Evolutionary conservation across 2,888 invertebrate genomes (phyloP).

Genomic region (Gryllus longicercus): DNA sequence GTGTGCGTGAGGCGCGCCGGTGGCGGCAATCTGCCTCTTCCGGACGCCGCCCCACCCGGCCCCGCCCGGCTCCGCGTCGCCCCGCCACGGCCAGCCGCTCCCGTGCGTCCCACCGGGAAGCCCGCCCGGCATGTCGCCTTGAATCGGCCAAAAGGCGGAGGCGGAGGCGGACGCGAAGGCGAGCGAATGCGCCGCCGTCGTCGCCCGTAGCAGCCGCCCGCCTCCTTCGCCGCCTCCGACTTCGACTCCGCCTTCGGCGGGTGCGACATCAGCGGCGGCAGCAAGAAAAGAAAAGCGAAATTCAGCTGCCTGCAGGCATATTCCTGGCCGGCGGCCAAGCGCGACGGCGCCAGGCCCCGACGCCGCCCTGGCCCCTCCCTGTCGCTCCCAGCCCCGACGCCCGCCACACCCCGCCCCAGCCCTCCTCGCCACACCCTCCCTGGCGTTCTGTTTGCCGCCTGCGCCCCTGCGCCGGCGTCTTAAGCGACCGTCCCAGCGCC

Average conservation of each 20-base stretch:
- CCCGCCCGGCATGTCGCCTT: too few relatives aligned
- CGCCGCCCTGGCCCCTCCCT: background rate
- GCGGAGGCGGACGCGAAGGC: too few relatives aligned
- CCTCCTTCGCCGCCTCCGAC: background rate
- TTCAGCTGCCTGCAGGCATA: constrained; percentile 8
- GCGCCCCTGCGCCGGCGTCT: background rate
- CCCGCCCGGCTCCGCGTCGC: too few relatives aligned
- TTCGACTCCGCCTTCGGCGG: background rate
- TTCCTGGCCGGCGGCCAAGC: background rate
- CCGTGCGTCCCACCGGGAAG: too few relatives aligned
- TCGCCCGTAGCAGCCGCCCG: too few relatives aligned
- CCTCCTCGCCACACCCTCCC: background rate
- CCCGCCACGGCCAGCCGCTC: too few relatives aligned
- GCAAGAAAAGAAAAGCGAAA: background rate
- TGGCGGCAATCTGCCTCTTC: too few relatives aligned
- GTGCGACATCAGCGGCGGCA: constrained; percentile 8
- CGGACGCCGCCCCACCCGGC: too few relatives aligned
- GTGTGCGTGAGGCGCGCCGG: too few relatives aligned
- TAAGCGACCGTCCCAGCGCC: background rate
- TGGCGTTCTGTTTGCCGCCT: background rate
- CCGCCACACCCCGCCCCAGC: background rate
- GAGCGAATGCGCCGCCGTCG: too few relatives aligned
- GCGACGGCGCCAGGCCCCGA: constrained; percentile 7
- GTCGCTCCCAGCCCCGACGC: background rate
- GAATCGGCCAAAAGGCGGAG: too few relatives aligned